Evolutionary conservation across 1,140 invertebrate species (phyloP), one percentile per base, ranked within the genome.

Genomic region (Calosoma granatense): DNA sequence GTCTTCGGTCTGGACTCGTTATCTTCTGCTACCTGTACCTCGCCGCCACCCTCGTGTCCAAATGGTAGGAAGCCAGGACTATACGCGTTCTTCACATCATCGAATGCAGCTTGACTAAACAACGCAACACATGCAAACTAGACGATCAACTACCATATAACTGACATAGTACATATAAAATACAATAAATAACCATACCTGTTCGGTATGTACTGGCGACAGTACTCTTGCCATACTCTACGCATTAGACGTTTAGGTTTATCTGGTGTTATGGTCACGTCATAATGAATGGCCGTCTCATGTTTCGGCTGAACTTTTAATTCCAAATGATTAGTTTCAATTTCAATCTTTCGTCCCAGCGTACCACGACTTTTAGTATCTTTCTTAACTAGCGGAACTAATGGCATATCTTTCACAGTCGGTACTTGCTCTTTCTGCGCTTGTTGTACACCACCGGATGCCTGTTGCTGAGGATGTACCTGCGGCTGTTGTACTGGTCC

Each of bases 21-120:
- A 63, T 78, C 62, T 66, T 68, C 62, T 47, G 63, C 58, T 26
- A 64, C 47, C 17, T 67, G 59, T 17, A 63, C 60, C 6, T 65
- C 63, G 9, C 57, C 54, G 20, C 55, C 53, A 15, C 59, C 26
- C 14, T 64, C 64, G 39, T 62, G 54, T 20, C 43, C 39, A 6
- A 63, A 41, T 2, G 57, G 59, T 26, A 72, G 58, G 26, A 39
- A 22, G 2, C n/a, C 59, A 1, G 65, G 20, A 51, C 63, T 65
- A 65, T 84, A 87, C 15, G 86, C 67, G 67, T 84, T 85, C 64
- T 83, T 84, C 43, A 75, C 72, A 19, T 85, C 85, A 72, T 87
- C 85, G 74, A 84, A 87, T 11, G 85, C 84, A 3, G 17, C 41
- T 12, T 6, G 17, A 30, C 26, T 30, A 30, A 30, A 30, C 14